Evolutionary conservation across 2,888 invertebrate genomes (phyloP).

Genomic region (Scaptodrosophila latifasciaeformis): DNA sequence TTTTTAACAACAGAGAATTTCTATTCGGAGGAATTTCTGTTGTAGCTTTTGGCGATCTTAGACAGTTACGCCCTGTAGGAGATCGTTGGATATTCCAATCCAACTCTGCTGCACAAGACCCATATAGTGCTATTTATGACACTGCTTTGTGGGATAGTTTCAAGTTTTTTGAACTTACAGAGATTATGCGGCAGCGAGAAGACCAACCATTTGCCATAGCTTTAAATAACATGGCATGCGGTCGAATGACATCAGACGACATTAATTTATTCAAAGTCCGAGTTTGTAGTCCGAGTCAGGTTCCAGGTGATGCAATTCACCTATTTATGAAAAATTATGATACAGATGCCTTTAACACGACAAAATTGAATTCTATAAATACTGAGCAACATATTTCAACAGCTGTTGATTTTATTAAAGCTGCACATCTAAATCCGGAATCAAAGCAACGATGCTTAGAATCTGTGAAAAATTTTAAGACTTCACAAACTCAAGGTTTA

Average conservation of each 20-base stretch:
- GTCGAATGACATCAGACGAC: neutral
- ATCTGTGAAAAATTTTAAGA: neutral
- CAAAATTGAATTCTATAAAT: neutral
- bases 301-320: neutral
- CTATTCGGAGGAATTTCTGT: conserved; percentile 16
- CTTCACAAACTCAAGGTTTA: neutral
- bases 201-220: conserved; percentile 10
- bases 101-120: neutral
- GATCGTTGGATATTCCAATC: conserved; percentile 18
- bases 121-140: conserved; percentile 9
- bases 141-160: conserved; percentile 13
- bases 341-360: neutral
- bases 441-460: neutral
- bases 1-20: neutral
- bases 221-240: conserved; percentile 12
- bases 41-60: conserved; percentile 16
- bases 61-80: conserved; percentile 10
- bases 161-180: conserved; percentile 16
- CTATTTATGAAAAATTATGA: neutral
- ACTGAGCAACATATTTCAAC: neutral
- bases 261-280: neutral
- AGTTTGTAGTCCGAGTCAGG: neutral
- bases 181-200: conserved; percentile 11
- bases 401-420: neutral
- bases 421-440: conserved; percentile 1